phyloP scores from a whole-genome alignment of 2,797 vertebrate genomes.

The Threskiornis aethiopicus region DNA sequence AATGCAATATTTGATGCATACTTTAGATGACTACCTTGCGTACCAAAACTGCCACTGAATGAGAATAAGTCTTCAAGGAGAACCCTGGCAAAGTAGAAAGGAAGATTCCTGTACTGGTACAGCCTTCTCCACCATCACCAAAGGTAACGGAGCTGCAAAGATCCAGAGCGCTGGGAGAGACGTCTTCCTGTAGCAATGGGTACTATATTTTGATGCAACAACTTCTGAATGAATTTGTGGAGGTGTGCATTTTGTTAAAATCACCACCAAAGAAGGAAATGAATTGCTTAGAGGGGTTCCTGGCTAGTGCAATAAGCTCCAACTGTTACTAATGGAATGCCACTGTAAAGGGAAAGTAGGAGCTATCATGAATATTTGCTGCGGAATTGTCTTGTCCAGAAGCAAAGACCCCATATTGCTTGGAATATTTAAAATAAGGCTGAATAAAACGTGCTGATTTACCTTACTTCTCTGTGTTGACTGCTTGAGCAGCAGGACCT shows the following conservation, averaged over 20 bases:
- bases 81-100: background rate
- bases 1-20: background rate
- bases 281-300: background rate
- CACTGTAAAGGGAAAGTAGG: background rate
- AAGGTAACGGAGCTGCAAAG: background rate
- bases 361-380: background rate
- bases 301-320: background rate
- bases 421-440: background rate
- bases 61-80: background rate
- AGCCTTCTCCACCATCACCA: background rate
- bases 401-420: background rate
- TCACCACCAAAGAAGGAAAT: background rate
- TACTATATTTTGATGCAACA: background rate
- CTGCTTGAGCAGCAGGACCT: background rate
- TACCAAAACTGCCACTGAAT: background rate
- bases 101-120: background rate
- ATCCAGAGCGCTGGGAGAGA: background rate
- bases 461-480: background rate
- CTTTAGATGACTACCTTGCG: background rate
- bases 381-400: background rate
- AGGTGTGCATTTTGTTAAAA: background rate
- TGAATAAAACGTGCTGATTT: background rate
- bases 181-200: background rate
- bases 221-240: constrained; percentile 2
- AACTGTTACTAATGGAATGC: background rate